Conservation (phyloP, 2,113 vertebrate species). For the Irena cyanogastra region DNA sequence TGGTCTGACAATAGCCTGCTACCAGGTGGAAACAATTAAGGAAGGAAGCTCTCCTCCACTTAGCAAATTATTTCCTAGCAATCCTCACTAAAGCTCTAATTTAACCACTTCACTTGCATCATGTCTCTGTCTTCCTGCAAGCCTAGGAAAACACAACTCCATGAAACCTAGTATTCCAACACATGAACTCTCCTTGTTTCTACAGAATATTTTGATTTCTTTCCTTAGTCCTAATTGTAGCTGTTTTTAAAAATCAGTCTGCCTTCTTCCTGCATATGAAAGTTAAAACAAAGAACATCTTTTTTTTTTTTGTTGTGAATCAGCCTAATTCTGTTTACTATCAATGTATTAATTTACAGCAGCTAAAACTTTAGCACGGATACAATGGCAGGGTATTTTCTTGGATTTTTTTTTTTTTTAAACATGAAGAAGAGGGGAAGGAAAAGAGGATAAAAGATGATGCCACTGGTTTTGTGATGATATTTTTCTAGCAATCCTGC, state of each 20-base stretch:
- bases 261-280: neutral
- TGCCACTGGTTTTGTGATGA: neutral
- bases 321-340: neutral
- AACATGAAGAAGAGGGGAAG: neutral
- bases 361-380: neutral
- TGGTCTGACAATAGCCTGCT: constrained; percentile 23
- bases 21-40: constrained; percentile 63
- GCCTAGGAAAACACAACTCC: neutral
- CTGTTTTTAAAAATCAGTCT: neutral
- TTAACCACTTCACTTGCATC: neutral
- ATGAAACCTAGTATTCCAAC: too few species aligned
- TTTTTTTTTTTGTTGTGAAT: neutral
- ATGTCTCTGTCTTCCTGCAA: neutral
- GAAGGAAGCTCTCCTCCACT: constrained; percentile 46
- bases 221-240: neutral
- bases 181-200: neutral
- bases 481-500: neutral
- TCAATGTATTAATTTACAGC: neutral
- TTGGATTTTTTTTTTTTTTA: neutral
- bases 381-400: neutral
- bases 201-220: neutral
- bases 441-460: neutral
- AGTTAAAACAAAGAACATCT: neutral
- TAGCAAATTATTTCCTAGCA: constrained; percentile 38
- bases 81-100: constrained; percentile 3